phyloP scores from a whole-genome alignment of 2,113 vertebrate species.

The Pollachius pollachius region DNA sequence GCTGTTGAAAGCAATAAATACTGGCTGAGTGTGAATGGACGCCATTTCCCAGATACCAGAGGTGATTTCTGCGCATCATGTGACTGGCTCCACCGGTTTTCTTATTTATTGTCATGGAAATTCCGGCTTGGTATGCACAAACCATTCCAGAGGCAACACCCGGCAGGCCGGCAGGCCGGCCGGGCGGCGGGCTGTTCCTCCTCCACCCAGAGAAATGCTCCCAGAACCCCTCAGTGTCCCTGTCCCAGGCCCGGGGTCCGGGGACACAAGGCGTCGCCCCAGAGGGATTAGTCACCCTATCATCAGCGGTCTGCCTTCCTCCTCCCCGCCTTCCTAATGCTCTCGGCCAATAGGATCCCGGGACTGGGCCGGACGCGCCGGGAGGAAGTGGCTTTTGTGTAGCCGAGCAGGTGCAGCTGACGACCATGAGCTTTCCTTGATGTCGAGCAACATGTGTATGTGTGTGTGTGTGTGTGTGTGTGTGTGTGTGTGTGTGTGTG shows the following conservation, averaged over 20 bases:
- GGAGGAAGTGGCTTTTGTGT: constrained; percentile 76
- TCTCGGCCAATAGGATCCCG: constrained; percentile 67
- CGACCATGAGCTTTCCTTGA: constrained; percentile 49
- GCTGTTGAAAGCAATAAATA: too few relatives aligned
- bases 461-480: constrained; percentile 9
- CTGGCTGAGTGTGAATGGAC: too few relatives aligned
- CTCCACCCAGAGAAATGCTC: constrained; percentile 52
- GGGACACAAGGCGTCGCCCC: constrained; percentile 69
- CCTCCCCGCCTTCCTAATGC: constrained; percentile 70
- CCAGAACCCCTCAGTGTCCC: constrained; percentile 55
- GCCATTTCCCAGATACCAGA: too few relatives aligned
- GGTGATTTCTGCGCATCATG: too few relatives aligned
- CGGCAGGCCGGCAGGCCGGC: constrained; percentile 26
- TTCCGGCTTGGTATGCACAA: constrained; percentile 49
- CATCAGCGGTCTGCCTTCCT: constrained; percentile 69
- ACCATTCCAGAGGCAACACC: constrained; percentile 59
- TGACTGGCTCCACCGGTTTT: too few relatives aligned
- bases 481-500: constrained; percentile 8
- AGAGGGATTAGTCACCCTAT: constrained; percentile 74
- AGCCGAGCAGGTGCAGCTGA: constrained; percentile 68
- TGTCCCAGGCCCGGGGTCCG: too few relatives aligned
- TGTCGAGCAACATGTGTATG: constrained; percentile 7
- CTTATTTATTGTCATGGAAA: too few relatives aligned
- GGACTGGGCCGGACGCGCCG: constrained; percentile 61
- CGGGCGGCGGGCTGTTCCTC: constrained; percentile 49